Evolutionary conservation across 2,797 vertebrate species (phyloP).

Genomic region (Lithobates pipiens): DNA sequence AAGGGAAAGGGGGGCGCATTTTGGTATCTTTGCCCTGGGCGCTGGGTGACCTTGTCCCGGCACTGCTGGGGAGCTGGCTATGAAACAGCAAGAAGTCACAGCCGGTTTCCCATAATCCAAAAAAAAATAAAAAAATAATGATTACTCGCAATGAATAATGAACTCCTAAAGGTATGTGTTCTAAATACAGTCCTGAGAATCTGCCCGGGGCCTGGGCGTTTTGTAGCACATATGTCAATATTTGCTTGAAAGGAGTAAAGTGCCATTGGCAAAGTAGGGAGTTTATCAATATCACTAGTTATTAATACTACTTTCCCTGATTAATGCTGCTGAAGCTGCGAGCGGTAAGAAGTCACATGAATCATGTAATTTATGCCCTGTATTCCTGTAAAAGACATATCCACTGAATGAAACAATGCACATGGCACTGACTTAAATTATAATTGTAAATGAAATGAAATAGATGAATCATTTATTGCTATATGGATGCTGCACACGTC

Average conservation of each 20-base stretch:
- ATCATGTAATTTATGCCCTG: not conserved
- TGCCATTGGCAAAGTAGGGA: not conserved
- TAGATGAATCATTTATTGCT: constrained; percentile 1
- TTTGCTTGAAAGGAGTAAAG: too few species aligned
- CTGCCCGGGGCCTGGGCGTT: not conserved
- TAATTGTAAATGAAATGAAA: constrained; percentile 34
- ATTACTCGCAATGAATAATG: too few species aligned
- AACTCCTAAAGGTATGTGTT: not conserved
- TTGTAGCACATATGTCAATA: too few species aligned
- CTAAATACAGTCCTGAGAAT: not conserved
- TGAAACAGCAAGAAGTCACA: too few species aligned
- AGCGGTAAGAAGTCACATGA: not conserved
- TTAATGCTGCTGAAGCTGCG: not conserved
- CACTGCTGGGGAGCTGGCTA: too few species aligned
- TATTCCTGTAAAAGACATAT: not conserved
- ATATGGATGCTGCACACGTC: not conserved
- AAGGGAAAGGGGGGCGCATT: too few species aligned
- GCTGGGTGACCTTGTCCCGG: too few species aligned
- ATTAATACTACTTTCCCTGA: not conserved
- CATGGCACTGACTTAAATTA: not conserved
- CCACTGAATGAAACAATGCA: not conserved
- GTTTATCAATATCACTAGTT: not conserved
- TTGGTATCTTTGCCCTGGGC: too few species aligned
- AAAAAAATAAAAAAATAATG: too few species aligned
- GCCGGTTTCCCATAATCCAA: too few species aligned